These are phyloP conservation scores for Pungitius pungitius DNA, from an alignment of 2,113 vertebrate species.

Conservation along the genomic window DNA sequence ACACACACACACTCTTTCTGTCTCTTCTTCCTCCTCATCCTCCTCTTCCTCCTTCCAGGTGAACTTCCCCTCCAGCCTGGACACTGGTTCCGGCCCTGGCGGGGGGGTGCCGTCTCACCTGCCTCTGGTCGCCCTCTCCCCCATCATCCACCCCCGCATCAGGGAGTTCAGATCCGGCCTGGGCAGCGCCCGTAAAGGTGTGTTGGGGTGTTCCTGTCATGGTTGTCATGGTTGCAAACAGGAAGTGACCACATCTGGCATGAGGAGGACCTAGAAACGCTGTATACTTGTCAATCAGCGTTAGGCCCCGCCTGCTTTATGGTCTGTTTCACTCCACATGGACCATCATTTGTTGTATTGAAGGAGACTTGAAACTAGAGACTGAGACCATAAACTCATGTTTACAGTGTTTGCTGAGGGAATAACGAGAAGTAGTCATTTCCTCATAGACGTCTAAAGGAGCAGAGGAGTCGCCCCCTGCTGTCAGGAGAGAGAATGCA, in stretches of 20 bases:
- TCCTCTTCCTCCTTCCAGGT: slow-evolving; percentile 79
- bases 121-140: slow-evolving; percentile 90
- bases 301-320: too few species aligned
- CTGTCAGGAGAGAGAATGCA: not conserved
- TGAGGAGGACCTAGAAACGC: too few species aligned
- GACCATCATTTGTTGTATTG: too few species aligned
- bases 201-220: not conserved
- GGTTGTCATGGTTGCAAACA: too few species aligned
- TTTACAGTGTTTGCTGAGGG: too few species aligned
- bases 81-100: slow-evolving; percentile 66
- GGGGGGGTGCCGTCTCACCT: slow-evolving; percentile 80
- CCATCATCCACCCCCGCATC: slow-evolving; percentile 95
- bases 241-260: too few species aligned
- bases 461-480: not conserved
- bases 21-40: not conserved
- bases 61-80: slow-evolving; percentile 92
- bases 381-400: too few species aligned
- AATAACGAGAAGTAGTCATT: too few species aligned
- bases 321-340: too few species aligned
- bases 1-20: not conserved
- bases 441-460: too few species aligned
- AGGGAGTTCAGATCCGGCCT: slow-evolving; percentile 91
- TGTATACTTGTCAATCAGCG: too few species aligned
- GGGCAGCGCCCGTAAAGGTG: slow-evolving; percentile 86
- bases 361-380: too few species aligned